phyloP scores from a whole-genome alignment of 2,797 vertebrate genomes.

The Calcarius lapponicus region DNA sequence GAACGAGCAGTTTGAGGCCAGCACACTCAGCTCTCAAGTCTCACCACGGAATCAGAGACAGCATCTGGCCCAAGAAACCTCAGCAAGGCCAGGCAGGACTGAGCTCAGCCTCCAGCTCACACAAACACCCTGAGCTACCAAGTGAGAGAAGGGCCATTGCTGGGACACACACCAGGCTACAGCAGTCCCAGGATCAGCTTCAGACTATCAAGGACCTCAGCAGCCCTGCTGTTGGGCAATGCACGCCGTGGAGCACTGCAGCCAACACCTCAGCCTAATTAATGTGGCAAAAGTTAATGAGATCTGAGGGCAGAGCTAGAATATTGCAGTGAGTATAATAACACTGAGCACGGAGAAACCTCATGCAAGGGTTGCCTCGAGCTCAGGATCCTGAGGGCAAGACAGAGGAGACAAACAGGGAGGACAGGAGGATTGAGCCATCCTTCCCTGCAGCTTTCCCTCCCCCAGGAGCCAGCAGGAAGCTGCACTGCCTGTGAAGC shows the following conservation, averaged over 20 bases:
- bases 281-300: background rate
- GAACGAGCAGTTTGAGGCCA: background rate
- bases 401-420: constrained; percentile 26
- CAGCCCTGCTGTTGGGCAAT: background rate
- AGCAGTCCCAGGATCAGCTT: background rate
- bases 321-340: background rate
- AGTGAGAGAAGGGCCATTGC: background rate
- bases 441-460: background rate
- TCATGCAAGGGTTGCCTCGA: background rate
- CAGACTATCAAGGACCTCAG: background rate
- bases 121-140: background rate
- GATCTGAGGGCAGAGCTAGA: background rate
- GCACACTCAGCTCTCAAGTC: background rate
- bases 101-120: background rate
- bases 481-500: background rate
- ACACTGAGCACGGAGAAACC: background rate
- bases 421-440: background rate
- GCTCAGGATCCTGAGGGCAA: background rate
- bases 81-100: background rate
- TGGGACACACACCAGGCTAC: accelerated
- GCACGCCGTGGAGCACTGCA: background rate
- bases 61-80: background rate
- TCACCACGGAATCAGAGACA: background rate
- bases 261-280: background rate
- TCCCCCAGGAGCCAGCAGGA: background rate